These are phyloP conservation scores for Coenobita brevimanus DNA, from an alignment of 1,140 invertebrate species.

Conservation along the genomic window DNA sequence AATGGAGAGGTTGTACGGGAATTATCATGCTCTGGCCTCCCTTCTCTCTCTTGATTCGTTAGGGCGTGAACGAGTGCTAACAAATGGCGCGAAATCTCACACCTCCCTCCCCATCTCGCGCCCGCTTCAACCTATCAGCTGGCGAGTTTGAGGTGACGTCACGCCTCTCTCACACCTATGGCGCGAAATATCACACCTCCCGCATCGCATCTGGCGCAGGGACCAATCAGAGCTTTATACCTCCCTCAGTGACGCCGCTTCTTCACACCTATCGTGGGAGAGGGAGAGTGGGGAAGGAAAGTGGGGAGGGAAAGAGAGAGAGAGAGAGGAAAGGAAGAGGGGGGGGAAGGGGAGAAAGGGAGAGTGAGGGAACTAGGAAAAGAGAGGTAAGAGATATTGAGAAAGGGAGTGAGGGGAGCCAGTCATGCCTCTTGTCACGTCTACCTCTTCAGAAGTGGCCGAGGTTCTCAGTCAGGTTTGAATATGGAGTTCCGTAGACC, in stretches of 20 bases:
- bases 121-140: constrained; percentile 44
- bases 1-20: constrained; percentile 27
- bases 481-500: too few relatives aligned
- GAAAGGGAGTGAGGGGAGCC: too few relatives aligned
- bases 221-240: constrained; percentile 27
- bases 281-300: too few relatives aligned
- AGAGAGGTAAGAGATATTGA: not conserved
- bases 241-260: not conserved
- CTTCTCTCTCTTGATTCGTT: constrained; percentile 46
- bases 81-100: constrained; percentile 63
- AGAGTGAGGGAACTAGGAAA: too few relatives aligned
- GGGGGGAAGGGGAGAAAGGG: not conserved
- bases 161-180: constrained; percentile 60
- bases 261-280: constrained; percentile 43
- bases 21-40: constrained; percentile 28
- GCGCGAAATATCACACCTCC: constrained; percentile 63
- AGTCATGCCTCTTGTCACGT: too few relatives aligned
- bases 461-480: too few relatives aligned
- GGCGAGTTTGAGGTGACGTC: constrained; percentile 45
- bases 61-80: constrained; percentile 56
- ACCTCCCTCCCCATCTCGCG: constrained; percentile 47
- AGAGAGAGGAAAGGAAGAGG: not conserved
- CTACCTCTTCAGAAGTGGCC: too few relatives aligned
- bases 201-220: constrained; percentile 25
- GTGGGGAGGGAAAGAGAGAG: not conserved